Conservation (phyloP, 2,797 vertebrate species). For the Yasuhikotakia modesta region DNA sequence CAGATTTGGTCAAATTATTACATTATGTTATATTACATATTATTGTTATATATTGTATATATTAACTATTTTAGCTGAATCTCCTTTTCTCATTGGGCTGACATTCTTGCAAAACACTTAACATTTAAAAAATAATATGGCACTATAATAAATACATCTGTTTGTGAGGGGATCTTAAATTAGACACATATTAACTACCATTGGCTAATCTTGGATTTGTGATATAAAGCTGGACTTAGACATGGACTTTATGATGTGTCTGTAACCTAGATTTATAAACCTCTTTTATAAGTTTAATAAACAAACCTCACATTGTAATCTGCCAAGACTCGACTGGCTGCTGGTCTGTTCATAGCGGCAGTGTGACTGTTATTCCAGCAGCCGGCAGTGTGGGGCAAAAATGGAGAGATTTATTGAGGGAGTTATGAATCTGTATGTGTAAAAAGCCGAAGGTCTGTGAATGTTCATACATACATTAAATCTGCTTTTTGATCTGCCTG, state of each 20-base stretch:
- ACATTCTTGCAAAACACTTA: no score
- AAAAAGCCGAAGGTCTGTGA: no score
- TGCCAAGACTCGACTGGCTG: neutral
- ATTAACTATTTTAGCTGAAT: neutral
- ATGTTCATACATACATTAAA: no score
- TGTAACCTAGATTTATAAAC: neutral
- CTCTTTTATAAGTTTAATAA: no score
- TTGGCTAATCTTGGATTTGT: neutral
- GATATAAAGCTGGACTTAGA: neutral
- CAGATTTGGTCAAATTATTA: neutral
- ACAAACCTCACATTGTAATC: no score
- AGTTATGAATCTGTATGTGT: no score
- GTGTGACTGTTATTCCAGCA: slow-evolving; percentile 10
- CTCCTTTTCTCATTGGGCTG: neutral
- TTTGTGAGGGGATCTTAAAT: neutral
- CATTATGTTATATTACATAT: no score
- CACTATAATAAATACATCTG: slow-evolving; percentile 3
- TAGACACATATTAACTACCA: slow-evolving; percentile 22
- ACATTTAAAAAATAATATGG: neutral
- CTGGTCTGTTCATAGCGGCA: neutral
- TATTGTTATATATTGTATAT: no score
- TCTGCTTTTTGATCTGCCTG: no score
- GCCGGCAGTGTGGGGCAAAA: slow-evolving; percentile 16
- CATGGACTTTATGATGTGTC: neutral
- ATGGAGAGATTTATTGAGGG: neutral